These are phyloP conservation scores for Zygaena filipendulae DNA, from an alignment of 2,888 invertebrate genomes.

Conservation along the genomic window DNA sequence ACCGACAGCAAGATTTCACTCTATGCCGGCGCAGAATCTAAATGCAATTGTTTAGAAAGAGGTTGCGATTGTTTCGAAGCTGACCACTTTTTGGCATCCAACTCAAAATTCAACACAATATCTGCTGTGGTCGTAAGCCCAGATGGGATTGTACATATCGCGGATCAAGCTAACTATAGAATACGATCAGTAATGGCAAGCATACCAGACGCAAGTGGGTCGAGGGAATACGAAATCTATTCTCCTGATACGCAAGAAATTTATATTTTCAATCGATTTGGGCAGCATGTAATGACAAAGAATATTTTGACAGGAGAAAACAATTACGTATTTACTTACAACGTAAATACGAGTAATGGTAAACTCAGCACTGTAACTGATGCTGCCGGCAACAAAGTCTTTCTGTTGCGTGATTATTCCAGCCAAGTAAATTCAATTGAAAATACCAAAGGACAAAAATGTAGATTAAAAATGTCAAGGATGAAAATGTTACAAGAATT, in stretches of 20 bases:
- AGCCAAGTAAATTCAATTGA: constrained; percentile 94
- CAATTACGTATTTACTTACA: constrained; percentile 94
- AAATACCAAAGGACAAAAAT: constrained; percentile 93
- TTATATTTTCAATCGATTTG: constrained; percentile 92
- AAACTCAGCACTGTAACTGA: constrained; percentile 94
- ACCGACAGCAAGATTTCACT: constrained; percentile 93
- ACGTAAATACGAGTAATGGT: constrained; percentile 96
- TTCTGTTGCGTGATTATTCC: constrained; percentile 83
- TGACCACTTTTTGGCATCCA: constrained; percentile 90
- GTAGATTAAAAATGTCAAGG: constrained; percentile 89
- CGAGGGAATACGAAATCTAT: constrained; percentile 92
- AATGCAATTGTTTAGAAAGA: constrained; percentile 91
- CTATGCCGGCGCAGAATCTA: constrained; percentile 95
- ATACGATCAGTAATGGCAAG: constrained; percentile 90
- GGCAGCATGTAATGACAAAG: constrained; percentile 93
- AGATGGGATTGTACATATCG: constrained; percentile 93
- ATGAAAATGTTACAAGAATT: constrained; percentile 92
- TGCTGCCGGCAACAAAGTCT: constrained; percentile 90
- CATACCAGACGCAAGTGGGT: constrained; percentile 85
- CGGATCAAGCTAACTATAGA: constrained; percentile 93
- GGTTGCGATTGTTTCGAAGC: constrained; percentile 94
- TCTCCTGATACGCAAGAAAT: constrained; percentile 96
- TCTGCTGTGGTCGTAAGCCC: constrained; percentile 93
- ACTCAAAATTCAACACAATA: constrained; percentile 94
- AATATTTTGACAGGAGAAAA: constrained; percentile 96